These are phyloP conservation scores for Panthera uncia DNA, from an alignment of 2,113 vertebrate genomes.

Conservation along the genomic window DNA sequence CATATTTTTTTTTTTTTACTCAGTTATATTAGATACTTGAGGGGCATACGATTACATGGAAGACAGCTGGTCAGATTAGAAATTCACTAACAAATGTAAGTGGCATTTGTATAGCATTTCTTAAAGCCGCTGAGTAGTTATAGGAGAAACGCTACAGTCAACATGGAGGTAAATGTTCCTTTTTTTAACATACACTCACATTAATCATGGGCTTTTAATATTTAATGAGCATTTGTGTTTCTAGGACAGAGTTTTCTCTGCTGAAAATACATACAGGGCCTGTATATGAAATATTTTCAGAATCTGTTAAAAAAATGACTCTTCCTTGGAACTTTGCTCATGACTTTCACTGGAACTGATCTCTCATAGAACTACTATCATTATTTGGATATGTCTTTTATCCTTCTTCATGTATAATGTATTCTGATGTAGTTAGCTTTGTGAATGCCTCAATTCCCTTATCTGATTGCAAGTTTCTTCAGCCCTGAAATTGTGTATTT, in stretches of 20 bases:
- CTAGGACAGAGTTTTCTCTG: not conserved
- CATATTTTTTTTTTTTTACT: constrained; percentile 11
- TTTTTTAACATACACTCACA: not conserved
- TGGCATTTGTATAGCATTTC: not conserved
- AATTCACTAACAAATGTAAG: not conserved
- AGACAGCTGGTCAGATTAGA: not conserved
- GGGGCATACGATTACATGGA: not conserved
- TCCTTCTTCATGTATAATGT: not conserved
- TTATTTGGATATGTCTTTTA: not conserved
- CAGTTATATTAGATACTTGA: not conserved
- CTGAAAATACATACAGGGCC: not conserved
- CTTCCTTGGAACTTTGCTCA: not conserved
- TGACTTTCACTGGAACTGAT: not conserved
- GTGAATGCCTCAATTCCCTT: constrained; percentile 15
- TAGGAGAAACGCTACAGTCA: not conserved
- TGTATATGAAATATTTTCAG: not conserved
- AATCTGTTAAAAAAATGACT: not conserved
- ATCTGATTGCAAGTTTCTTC: not conserved
- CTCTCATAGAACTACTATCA: not conserved
- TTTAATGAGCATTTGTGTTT: not conserved
- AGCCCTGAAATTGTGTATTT: not conserved
- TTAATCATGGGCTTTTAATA: not conserved
- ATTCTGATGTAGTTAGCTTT: not conserved
- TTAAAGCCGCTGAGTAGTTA: not conserved
- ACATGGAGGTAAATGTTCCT: not conserved